Percentiles rank a stretch among this genome's conserved stretches.
phyloP scores from a whole-genome alignment of 2,797 vertebrate genomes.

The Gallinago solitaria region DNA sequence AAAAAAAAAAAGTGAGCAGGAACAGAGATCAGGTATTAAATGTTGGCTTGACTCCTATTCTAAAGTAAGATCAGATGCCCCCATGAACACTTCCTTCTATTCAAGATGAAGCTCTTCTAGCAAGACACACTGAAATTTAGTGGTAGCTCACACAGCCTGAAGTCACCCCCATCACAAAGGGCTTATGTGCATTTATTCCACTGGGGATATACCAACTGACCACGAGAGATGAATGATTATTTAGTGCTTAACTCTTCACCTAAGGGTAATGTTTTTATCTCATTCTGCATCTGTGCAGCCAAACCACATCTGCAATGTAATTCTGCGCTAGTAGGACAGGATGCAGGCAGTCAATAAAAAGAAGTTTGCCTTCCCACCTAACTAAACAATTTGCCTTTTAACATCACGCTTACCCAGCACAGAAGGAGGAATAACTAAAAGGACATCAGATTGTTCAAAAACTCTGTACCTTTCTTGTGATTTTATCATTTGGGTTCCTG shows the following conservation, averaged over 20 bases:
- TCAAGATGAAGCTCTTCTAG: not conserved
- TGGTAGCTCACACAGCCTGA: conserved; percentile 5
- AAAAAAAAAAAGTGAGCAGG: conserved; percentile 19
- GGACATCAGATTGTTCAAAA: not conserved
- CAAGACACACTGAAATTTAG: not conserved
- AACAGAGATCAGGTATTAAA: conserved; percentile 70
- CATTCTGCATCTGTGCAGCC: not conserved
- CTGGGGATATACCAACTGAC: not conserved
- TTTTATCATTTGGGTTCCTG: not conserved
- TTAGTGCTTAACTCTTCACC: not conserved
- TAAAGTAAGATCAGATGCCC: conserved; percentile 51
- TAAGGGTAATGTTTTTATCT: not conserved
- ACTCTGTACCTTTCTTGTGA: not conserved
- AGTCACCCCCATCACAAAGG: not conserved
- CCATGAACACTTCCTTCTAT: conserved; percentile 22
- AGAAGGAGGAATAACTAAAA: not conserved
- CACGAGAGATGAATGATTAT: not conserved
- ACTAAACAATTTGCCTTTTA: not conserved
- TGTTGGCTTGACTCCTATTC: conserved; percentile 47
- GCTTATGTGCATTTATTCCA: not conserved
- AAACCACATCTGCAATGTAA: conserved; percentile 20
- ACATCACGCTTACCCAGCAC: not conserved
- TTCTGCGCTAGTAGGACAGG: not conserved
- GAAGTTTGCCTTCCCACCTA: not conserved
- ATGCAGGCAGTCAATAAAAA: conserved; percentile 11